Percentiles rank a stretch among this genome's conserved stretches.
phyloP scores from a whole-genome alignment of 2,113 vertebrate species.

The Ceratotherium simum region DNA sequence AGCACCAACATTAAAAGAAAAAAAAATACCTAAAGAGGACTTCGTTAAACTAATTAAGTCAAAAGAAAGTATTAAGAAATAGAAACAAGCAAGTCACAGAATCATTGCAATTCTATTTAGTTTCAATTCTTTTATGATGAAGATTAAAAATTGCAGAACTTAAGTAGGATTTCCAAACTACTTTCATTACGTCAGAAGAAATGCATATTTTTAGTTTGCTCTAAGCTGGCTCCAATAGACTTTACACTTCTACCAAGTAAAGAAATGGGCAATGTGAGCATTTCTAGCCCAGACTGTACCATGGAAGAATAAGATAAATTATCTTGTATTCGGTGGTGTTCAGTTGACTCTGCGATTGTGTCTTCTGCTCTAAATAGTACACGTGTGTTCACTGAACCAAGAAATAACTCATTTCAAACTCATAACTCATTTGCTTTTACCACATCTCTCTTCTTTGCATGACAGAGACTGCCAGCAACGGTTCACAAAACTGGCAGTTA shows the following conservation, averaged over 20 bases:
- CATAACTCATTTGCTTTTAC: neutral
- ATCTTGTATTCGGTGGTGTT: neutral
- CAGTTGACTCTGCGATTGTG: neutral
- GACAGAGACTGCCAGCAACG: neutral
- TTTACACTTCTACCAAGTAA: neutral
- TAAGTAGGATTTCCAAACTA: neutral
- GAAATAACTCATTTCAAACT: slow-evolving; percentile 1
- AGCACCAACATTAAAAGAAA: neutral
- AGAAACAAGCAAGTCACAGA: neutral
- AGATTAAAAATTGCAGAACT: neutral
- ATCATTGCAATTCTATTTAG: neutral
- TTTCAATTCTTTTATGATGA: neutral
- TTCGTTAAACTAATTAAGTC: neutral
- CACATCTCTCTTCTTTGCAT: neutral
- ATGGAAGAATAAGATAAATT: neutral
- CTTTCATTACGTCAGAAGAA: neutral
- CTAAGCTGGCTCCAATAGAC: neutral
- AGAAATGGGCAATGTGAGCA: neutral
- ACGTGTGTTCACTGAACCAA: neutral
- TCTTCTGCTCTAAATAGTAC: neutral
- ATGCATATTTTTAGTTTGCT: neutral
- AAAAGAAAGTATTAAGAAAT: neutral
- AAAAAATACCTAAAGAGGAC: neutral
- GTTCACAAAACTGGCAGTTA: neutral
- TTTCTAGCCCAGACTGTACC: neutral